Conservation (phyloP, 2,888 invertebrate genomes). For the Lithosia quadra region DNA sequence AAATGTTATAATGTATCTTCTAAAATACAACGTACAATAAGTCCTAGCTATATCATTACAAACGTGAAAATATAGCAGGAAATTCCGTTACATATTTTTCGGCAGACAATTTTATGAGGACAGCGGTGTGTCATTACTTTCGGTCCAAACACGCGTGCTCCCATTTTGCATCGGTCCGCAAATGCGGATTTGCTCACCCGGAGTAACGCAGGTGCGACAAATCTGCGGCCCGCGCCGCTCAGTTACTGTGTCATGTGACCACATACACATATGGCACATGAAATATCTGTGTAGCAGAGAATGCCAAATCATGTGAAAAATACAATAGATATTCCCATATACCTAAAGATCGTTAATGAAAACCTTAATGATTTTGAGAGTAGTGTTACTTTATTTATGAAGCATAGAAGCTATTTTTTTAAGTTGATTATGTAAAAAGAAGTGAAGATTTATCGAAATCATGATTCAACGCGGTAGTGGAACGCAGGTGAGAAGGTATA, state of each 20-base stretch:
- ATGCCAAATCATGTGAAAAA: conserved; percentile 11
- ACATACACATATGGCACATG: conserved; percentile 11
- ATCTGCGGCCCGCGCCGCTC: conserved; percentile 26
- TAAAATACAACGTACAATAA: conserved; percentile 11
- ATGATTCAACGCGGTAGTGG: too few relatives aligned
- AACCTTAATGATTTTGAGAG: too few relatives aligned
- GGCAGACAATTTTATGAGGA: conserved; percentile 41
- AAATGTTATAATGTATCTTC: background rate
- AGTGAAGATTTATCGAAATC: too few relatives aligned
- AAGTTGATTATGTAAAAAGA: too few relatives aligned
- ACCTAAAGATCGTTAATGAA: too few relatives aligned
- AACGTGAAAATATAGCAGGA: conserved; percentile 31
- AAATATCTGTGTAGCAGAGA: conserved; percentile 26
- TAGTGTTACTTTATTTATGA: too few relatives aligned
- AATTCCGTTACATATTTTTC: conserved; percentile 40
- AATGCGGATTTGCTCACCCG: conserved; percentile 47
- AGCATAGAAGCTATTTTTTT: too few relatives aligned
- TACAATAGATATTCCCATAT: background rate
- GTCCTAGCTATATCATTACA: conserved; percentile 14
- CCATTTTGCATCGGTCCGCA: conserved; percentile 28
- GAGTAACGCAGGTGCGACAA: conserved; percentile 55
- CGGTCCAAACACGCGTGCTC: conserved; percentile 11
- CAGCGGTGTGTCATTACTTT: conserved; percentile 47
- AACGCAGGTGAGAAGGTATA: background rate
- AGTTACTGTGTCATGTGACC: conserved; percentile 27